Evolutionary conservation across 2,888 invertebrate species (phyloP), one percentile per base, ranked within the genome.

Genomic region (Cheilosia scutellata): DNA sequence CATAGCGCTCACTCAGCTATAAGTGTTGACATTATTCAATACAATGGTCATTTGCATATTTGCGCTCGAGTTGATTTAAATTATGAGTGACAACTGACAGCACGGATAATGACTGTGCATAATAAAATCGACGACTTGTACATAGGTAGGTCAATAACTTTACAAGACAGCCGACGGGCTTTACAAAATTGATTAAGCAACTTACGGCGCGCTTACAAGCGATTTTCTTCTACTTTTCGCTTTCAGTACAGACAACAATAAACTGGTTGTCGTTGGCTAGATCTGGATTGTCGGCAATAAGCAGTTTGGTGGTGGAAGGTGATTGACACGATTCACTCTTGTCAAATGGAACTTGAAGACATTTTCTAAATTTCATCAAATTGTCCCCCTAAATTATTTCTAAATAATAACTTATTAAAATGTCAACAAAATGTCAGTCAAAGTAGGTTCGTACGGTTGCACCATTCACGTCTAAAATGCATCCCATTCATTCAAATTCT

Each of bases 21-120:
- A 40, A 53, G 62, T 62, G 49, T 65, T 29, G 11, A 20, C 9
- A 6, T 42, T 31, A 13, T 53, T 72, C 29, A 1, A 51, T 13
- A 58, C 31, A 53, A 62, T 51, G 49, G 47, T 9, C 55, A 66
- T 80, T 74, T 80, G 66, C 74, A 80, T 74, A 66, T 60, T 66
- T 65, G 65, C 44, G 42, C 42, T 66, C 33, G 66, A 65, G 47
- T 60, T 79, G 47, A 37, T 55, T 20, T 66, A 66, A 66, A 51
- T 55, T 74, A 68, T 68, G 80, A 37, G 29, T 31, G 33, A 53
- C 16, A 51, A 77, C 51, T 60, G 29, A 53, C 31, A 58, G 29
- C 55, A 5, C 44, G 33, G 9, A 37, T 37, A 44, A 47, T 16
- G 16, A 47, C 44, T 16, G 44, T 20, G 16, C n/a, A 13, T 49